Evolutionary conservation across 2,113 vertebrate genomes (phyloP).

Genomic region (Paracanthobrama guichenoti): DNA sequence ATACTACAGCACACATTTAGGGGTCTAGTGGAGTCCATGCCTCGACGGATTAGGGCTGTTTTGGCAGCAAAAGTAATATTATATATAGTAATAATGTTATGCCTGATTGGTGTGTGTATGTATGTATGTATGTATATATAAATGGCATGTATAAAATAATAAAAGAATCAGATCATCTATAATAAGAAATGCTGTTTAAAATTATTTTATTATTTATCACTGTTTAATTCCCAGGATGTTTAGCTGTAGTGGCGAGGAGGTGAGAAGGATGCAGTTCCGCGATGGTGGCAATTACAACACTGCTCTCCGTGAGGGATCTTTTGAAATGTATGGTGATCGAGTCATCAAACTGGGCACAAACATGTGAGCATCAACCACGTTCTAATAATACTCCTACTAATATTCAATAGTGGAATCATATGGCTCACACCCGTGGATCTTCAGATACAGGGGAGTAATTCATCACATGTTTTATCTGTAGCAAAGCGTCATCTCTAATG

Average conservation of each 20-base stretch:
- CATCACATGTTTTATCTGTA: not conserved
- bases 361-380: constrained; percentile 80
- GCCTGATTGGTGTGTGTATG: too few species aligned
- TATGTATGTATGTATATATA: too few species aligned
- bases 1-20: too few species aligned
- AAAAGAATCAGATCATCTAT: not conserved
- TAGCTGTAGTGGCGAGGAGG: constrained; percentile 83
- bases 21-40: too few species aligned
- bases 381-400: not conserved
- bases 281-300: constrained; percentile 83
- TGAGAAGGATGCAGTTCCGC: constrained; percentile 80
- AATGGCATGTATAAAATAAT: not conserved
- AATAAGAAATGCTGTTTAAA: not conserved
- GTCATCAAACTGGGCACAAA: constrained; percentile 94
- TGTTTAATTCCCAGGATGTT: constrained; percentile 77
- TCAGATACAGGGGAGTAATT: not conserved
- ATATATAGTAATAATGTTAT: too few species aligned
- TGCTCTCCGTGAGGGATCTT: constrained; percentile 88
- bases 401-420: not conserved
- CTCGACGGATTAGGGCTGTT: too few species aligned
- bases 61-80: too few species aligned
- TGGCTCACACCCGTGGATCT: not conserved
- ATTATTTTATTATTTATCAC: not conserved
- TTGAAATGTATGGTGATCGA: constrained; percentile 92
- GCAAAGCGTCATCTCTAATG: not conserved